Evolutionary conservation across 2,888 invertebrate species (phyloP).

Genomic region (Diplazon laetatorius): DNA sequence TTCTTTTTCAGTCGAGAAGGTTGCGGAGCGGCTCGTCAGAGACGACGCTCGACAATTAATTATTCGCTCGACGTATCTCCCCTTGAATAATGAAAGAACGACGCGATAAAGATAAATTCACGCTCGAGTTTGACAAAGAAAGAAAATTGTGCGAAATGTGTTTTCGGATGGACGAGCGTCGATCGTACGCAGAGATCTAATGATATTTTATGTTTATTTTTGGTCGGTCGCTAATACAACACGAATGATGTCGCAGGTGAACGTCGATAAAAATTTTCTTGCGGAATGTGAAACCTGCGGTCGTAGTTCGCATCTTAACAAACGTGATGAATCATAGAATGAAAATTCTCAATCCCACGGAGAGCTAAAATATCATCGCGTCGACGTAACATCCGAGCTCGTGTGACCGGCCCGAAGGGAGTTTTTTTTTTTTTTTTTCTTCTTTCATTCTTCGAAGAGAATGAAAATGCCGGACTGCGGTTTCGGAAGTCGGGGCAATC

Average conservation of each 20-base stretch:
- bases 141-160: neutral
- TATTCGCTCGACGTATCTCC: constrained; percentile 1
- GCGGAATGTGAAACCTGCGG: constrained; percentile 48
- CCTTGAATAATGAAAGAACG: neutral
- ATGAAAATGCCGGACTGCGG: constrained; percentile 73
- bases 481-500: constrained; percentile 69
- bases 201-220: neutral
- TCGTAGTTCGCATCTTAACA: constrained; percentile 29
- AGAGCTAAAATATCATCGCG: constrained; percentile 41
- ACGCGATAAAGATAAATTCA: no score
- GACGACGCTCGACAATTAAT: neutral
- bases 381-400: neutral
- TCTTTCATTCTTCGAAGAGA: neutral
- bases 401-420: constrained; percentile 11
- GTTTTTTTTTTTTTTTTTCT: neutral
- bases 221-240: neutral
- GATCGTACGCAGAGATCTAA: neutral
- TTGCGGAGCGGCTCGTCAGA: neutral
- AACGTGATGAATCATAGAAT: constrained; percentile 57
- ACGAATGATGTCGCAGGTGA: constrained; percentile 38
- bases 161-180: neutral
- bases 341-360: constrained; percentile 45
- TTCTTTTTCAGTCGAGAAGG: neutral
- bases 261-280: constrained; percentile 38
- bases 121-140: neutral